phyloP scores from a whole-genome alignment of 2,797 vertebrate species.

The Sebastes taczanowskii region DNA sequence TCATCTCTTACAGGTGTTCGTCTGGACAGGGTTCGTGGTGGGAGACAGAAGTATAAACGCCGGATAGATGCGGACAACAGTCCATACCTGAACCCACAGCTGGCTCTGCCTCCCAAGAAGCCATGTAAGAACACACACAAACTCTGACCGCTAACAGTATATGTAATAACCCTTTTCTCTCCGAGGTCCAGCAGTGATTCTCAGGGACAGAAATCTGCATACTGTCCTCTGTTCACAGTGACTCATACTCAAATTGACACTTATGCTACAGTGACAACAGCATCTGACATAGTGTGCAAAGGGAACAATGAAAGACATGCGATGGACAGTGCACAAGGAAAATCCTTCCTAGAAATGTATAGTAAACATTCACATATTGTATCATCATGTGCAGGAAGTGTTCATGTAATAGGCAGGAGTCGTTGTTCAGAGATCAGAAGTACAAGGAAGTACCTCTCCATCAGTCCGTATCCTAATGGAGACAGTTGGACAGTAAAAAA shows the following conservation, averaged over 20 bases:
- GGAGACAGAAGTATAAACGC: constrained; percentile 99
- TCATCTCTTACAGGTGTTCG: constrained; percentile 87
- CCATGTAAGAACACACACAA: constrained; percentile 90
- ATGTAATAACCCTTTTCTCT: neutral
- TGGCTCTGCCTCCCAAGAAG: constrained; percentile 98
- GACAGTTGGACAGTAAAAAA: constrained; percentile 69
- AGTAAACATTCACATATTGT: neutral
- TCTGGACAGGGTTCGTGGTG: constrained; percentile 97
- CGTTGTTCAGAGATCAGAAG: constrained; percentile 1
- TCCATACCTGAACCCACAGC: constrained; percentile 97
- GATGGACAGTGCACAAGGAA: neutral
- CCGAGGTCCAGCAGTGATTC: neutral
- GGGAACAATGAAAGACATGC: neutral
- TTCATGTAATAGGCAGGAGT: neutral
- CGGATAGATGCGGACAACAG: constrained; percentile 99
- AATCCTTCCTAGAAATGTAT: neutral
- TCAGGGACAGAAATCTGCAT: neutral
- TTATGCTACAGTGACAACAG: neutral
- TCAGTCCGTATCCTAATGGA: constrained; percentile 33
- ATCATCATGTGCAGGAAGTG: neutral
- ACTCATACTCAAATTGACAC: neutral
- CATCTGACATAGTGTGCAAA: neutral
- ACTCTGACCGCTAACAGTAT: neutral
- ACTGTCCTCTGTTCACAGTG: neutral
- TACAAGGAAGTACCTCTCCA: constrained; percentile 19